Percentiles rank a stretch among this genome's conserved stretches.
Conservation (phyloP, 1,140 invertebrate genomes). For the Xylocopa sonorina region DNA sequence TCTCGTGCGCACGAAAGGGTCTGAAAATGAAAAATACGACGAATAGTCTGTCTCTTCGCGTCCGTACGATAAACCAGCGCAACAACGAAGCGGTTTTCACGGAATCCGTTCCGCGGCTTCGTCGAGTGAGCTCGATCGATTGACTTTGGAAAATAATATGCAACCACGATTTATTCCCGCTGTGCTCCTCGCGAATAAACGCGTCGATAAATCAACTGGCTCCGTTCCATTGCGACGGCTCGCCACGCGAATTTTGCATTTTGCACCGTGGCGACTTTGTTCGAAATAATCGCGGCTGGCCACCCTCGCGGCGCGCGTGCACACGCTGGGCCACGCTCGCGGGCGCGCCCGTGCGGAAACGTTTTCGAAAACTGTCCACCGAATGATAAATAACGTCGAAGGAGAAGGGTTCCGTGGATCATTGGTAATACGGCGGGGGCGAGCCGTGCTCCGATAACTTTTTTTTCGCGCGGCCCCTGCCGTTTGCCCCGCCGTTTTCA, state of each 20-base stretch:
- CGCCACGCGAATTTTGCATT: background rate
- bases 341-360: background rate
- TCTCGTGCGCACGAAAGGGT: no score
- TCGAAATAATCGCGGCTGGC: conserved; percentile 13
- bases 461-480: conserved; percentile 17
- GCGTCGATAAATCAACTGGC: conserved; percentile 40
- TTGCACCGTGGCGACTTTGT: background rate
- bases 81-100: conserved; percentile 5
- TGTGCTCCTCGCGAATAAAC: conserved; percentile 7
- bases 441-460: conserved; percentile 35
- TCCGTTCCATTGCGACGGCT: background rate
- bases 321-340: no score
- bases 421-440: conserved; percentile 20
- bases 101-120: background rate
- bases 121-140: background rate
- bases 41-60: no score
- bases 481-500: conserved; percentile 28
- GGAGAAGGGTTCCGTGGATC: conserved; percentile 27
- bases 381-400: conserved; percentile 43
- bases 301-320: background rate
- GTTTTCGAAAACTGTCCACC: conserved; percentile 25
- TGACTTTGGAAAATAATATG: conserved; percentile 17
- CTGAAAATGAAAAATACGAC: no score
- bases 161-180: conserved; percentile 26
- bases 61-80: no score